A percentile compares a stretch with the other conserved stretches of the same genome.
phyloP scores from a whole-genome alignment of 1,140 invertebrate species.

The Danaus melanippus region DNA sequence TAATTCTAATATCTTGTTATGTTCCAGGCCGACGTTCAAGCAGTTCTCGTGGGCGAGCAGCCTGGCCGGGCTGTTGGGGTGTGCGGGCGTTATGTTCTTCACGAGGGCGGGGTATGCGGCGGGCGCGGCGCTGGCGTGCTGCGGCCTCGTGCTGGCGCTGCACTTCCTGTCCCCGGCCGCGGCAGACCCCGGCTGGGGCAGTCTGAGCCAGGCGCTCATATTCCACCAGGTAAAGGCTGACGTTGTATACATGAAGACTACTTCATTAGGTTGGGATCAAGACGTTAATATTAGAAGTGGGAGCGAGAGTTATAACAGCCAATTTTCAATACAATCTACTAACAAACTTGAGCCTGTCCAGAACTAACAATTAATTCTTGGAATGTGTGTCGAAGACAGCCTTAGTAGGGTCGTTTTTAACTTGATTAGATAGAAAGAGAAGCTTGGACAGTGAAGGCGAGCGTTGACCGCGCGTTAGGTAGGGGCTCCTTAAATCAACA shows the following conservation, averaged over 20 bases:
- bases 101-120: conserved; percentile 94
- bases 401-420: too few species aligned
- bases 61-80: conserved; percentile 88
- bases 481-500: too few species aligned
- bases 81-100: conserved; percentile 95
- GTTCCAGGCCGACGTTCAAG: conserved; percentile 92
- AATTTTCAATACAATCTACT: too few species aligned
- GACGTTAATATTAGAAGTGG: too few species aligned
- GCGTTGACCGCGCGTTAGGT: too few species aligned
- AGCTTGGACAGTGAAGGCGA: too few species aligned
- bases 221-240: conserved; percentile 88
- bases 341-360: too few species aligned
- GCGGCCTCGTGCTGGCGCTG: conserved; percentile 87
- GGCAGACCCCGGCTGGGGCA: conserved; percentile 88
- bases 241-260: not conserved
- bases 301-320: too few species aligned
- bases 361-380: too few species aligned
- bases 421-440: too few species aligned
- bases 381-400: too few species aligned
- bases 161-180: conserved; percentile 95
- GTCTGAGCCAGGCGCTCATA: conserved; percentile 97
- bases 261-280: too few species aligned
- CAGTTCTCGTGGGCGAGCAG: conserved; percentile 97
- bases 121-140: conserved; percentile 88
- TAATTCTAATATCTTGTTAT: not conserved